phyloP scores from a whole-genome alignment of 1,140 invertebrate species.

The Plectus sambesii region DNA sequence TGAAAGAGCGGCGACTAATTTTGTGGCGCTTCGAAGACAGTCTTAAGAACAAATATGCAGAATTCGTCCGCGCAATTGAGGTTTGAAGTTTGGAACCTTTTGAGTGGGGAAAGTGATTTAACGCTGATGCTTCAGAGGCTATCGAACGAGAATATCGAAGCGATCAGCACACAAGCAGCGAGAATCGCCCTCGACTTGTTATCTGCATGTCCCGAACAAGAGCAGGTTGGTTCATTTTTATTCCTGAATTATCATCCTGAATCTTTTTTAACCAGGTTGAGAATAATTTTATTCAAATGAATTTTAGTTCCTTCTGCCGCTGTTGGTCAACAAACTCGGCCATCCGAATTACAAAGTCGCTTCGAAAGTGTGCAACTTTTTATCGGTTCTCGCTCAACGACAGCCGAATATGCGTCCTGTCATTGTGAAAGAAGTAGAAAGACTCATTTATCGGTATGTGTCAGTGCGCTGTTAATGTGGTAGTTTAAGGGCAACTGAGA shows the following conservation, averaged over 20 bases:
- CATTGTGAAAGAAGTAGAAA: constrained; percentile 74
- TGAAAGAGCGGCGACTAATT: constrained; percentile 50
- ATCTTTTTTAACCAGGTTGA: too few species aligned
- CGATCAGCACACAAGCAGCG: constrained; percentile 28
- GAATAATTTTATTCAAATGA: constrained; percentile 1
- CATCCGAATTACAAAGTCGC: constrained; percentile 76
- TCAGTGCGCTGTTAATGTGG: neutral
- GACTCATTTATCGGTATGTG: constrained; percentile 68
- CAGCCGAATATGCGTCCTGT: constrained; percentile 84
- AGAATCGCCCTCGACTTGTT: constrained; percentile 62
- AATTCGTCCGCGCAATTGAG: constrained; percentile 58
- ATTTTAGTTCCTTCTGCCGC: constrained; percentile 60
- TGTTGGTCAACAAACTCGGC: constrained; percentile 85
- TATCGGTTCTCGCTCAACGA: constrained; percentile 65
- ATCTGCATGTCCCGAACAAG: constrained; percentile 70
- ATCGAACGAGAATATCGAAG: constrained; percentile 28
- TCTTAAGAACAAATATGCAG: constrained; percentile 63
- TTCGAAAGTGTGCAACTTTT: constrained; percentile 69
- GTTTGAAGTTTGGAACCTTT: constrained; percentile 49
- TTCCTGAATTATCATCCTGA: too few species aligned
- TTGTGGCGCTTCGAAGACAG: constrained; percentile 69
- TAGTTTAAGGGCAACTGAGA: neutral
- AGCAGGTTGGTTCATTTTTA: constrained; percentile 63
- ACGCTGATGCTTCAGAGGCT: constrained; percentile 15
- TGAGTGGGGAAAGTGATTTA: constrained; percentile 16